These are phyloP conservation scores for Drosophila greeni DNA, from an alignment of 2,888 invertebrate species.

Conservation along the genomic window DNA sequence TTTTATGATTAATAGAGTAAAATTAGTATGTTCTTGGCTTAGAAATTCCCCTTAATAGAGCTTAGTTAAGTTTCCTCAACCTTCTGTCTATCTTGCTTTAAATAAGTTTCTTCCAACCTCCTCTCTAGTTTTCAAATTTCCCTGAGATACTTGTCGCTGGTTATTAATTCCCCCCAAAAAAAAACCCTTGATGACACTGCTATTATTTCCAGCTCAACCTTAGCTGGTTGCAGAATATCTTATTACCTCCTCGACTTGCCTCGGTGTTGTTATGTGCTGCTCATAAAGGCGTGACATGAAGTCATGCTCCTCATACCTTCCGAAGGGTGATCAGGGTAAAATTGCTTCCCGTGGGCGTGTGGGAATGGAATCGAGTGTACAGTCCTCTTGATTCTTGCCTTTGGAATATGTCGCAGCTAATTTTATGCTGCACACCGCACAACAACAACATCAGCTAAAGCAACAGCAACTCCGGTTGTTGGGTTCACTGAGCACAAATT, in stretches of 20 bases:
- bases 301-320: slow-evolving; percentile 38
- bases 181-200: slow-evolving; percentile 23
- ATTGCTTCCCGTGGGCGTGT: slow-evolving; percentile 63
- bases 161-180: slow-evolving; percentile 7
- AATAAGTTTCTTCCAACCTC: neutral
- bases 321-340: slow-evolving; percentile 22
- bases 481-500: slow-evolving; percentile 68
- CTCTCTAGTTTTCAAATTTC: neutral
- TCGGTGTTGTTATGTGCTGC: slow-evolving; percentile 9
- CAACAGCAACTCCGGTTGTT: slow-evolving; percentile 21
- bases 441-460: slow-evolving; percentile 1
- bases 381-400: slow-evolving; percentile 30
- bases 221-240: slow-evolving; percentile 34
- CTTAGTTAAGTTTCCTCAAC: too few species aligned
- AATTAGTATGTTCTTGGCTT: neutral
- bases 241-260: slow-evolving; percentile 18
- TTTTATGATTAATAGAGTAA: neutral
- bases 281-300: slow-evolving; percentile 46
- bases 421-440: slow-evolving; percentile 52
- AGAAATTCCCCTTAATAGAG: too few species aligned
- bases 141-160: neutral
- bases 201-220: slow-evolving; percentile 12
- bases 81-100: neutral
- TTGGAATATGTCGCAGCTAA: slow-evolving; percentile 63
- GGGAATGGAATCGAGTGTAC: slow-evolving; percentile 38